These are phyloP conservation scores for Cyprinus carpio DNA, from an alignment of 2,113 vertebrate genomes.

Conservation along the genomic window DNA sequence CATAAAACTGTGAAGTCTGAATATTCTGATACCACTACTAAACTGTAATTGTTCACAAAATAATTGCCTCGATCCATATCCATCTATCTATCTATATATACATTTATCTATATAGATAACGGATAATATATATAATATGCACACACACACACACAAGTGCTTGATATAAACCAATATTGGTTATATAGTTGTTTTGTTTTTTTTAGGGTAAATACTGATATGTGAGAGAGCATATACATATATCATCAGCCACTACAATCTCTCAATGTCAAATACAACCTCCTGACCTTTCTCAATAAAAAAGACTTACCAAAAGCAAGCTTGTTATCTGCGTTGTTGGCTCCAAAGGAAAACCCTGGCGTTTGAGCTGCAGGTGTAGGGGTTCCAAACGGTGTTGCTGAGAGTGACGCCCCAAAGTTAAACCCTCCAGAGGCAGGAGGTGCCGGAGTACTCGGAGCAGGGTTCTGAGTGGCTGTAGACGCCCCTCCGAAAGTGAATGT, in stretches of 20 bases:
- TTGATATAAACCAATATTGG: too few species aligned
- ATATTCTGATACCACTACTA: neutral
- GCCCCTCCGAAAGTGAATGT: constrained; percentile 78
- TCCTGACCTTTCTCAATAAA: neutral
- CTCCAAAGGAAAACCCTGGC: constrained; percentile 73
- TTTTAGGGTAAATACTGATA: too few species aligned
- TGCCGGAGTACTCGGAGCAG: constrained; percentile 51
- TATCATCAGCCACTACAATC: neutral
- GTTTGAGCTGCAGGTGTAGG: constrained; percentile 70
- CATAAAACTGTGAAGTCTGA: too few species aligned
- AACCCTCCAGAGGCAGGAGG: constrained; percentile 71
- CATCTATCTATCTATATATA: too few species aligned
- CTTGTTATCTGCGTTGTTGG: constrained; percentile 75
- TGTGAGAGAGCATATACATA: too few species aligned
- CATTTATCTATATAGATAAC: too few species aligned
- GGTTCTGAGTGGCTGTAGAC: constrained; percentile 48
- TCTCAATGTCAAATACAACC: neutral
- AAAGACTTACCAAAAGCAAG: constrained; percentile 81
- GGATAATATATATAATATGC: too few species aligned
- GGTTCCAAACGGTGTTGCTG: constrained; percentile 73
- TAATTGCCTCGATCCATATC: too few species aligned
- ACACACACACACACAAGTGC: too few species aligned
- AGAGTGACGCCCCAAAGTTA: constrained; percentile 70
- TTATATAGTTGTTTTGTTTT: too few species aligned
- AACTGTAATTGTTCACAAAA: neutral